Conservation (phyloP, 2,113 vertebrate species). For the Hystrix brachyura region DNA sequence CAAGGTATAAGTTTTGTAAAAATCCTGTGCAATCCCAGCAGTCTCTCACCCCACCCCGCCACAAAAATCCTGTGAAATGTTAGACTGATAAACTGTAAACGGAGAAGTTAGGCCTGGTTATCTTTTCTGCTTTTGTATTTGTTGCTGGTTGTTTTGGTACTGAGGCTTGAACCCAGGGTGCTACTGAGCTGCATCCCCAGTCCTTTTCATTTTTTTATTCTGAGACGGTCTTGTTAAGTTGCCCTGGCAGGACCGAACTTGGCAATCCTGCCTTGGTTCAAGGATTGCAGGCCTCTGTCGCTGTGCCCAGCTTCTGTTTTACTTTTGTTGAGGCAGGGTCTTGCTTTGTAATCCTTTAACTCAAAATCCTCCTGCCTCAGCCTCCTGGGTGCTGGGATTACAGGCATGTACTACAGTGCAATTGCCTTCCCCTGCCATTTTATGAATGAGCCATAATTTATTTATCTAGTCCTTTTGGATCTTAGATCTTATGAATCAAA, state of each 20-base stretch:
- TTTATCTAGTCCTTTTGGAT: slow-evolving; percentile 84
- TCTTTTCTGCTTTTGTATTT: not conserved
- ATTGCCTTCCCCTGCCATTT: not conserved
- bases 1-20: not conserved
- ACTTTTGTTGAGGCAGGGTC: not conserved
- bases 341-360: not conserved
- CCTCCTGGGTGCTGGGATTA: not conserved
- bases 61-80: not conserved
- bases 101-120: not conserved
- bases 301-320: not conserved
- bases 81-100: not conserved
- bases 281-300: not conserved
- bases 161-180: not conserved
- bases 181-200: not conserved
- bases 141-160: not conserved
- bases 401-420: no score
- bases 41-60: no score
- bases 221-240: not conserved
- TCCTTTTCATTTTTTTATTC: not conserved
- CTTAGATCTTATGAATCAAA: slow-evolving; percentile 87
- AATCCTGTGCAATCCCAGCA: not conserved
- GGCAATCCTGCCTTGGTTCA: not conserved
- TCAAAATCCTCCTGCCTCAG: not conserved
- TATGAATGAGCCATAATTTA: not conserved
- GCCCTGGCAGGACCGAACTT: not conserved